phyloP scores from a whole-genome alignment of 2,888 invertebrate species.

The Nebria salina region DNA sequence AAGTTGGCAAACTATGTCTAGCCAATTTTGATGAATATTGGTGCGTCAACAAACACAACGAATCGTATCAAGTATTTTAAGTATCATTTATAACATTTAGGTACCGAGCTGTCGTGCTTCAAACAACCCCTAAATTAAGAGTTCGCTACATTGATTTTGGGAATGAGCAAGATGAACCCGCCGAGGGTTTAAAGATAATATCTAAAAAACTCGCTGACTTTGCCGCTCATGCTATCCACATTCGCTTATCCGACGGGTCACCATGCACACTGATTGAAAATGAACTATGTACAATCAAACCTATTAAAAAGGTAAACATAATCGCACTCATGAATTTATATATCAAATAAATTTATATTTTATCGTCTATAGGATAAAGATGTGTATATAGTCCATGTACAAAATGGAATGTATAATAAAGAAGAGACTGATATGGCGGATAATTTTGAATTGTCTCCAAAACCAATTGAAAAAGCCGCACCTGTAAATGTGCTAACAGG shows the following conservation, averaged over 20 bases:
- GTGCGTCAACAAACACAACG: constrained; percentile 48
- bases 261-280: constrained; percentile 32
- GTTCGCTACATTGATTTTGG: constrained; percentile 56
- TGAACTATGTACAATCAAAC: constrained; percentile 44
- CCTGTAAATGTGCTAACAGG: neutral
- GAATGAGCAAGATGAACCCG: constrained; percentile 49
- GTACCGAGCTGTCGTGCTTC: constrained; percentile 52
- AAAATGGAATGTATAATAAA: constrained; percentile 25
- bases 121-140: constrained; percentile 49
- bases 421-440: neutral
- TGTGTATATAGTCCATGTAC: constrained; percentile 17
- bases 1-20: constrained; percentile 49
- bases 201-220: constrained; percentile 49
- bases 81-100: constrained; percentile 48
- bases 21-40: constrained; percentile 51
- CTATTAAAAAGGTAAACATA: constrained; percentile 31
- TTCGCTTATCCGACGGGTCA: constrained; percentile 47
- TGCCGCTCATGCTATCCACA: constrained; percentile 51
- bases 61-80: neutral
- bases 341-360: constrained; percentile 3
- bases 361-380: constrained; percentile 29
- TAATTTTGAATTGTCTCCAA: neutral
- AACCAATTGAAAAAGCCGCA: neutral
- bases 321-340: neutral
- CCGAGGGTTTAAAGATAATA: constrained; percentile 47